A percentile compares a stretch with the other conserved stretches of the same genome.
Conservation (phyloP, 2,797 vertebrate genomes). For the Muscicapa striata region DNA sequence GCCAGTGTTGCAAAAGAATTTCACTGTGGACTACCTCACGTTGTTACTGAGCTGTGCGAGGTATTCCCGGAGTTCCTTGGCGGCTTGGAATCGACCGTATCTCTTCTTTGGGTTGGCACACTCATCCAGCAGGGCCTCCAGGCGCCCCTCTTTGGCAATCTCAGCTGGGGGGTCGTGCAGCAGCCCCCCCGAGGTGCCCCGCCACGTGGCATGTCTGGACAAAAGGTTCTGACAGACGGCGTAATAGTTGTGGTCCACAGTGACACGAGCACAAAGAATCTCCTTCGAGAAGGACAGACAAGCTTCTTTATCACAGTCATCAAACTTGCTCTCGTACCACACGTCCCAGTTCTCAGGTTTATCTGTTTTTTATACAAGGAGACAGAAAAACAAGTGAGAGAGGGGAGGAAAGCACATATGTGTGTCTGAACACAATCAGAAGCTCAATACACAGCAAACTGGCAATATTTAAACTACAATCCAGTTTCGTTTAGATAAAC, state of each 20-base stretch:
- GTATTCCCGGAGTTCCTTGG: constrained; percentile 93
- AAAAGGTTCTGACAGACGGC: constrained; percentile 98
- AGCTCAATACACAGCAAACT: background rate
- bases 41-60: constrained; percentile 90
- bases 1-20: constrained; percentile 10
- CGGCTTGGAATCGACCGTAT: constrained; percentile 92
- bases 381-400: background rate
- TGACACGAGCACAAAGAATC: constrained; percentile 92
- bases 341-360: constrained; percentile 96
- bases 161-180: constrained; percentile 93
- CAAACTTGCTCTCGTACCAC: constrained; percentile 98
- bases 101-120: constrained; percentile 95
- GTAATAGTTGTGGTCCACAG: constrained; percentile 98
- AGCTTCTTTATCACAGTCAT: constrained; percentile 97
- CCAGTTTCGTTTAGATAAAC: background rate
- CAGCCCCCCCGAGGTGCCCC: constrained; percentile 94
- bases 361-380: constrained; percentile 77
- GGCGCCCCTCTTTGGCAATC: constrained; percentile 92
- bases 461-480: background rate
- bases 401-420: background rate
- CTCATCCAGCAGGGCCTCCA: constrained; percentile 93
- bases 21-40: constrained; percentile 87
- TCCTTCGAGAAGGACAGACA: constrained; percentile 99
- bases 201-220: constrained; percentile 94
- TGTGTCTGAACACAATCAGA: background rate